These are phyloP conservation scores for Pantherophis guttatus DNA, from an alignment of 2,113 vertebrate genomes.

Conservation along the genomic window DNA sequence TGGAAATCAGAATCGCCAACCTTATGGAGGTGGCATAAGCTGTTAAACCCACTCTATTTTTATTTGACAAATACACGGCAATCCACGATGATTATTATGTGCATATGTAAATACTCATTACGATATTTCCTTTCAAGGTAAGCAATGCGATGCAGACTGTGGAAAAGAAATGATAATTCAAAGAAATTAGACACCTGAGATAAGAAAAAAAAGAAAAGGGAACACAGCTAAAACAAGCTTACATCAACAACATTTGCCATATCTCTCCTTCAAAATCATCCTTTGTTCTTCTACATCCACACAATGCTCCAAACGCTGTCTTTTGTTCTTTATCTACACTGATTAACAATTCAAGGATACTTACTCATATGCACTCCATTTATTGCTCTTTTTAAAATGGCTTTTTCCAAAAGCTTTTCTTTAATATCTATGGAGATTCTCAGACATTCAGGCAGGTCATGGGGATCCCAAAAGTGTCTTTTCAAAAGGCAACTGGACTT, in stretches of 20 bases:
- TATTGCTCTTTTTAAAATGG: neutral
- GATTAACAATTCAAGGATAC: neutral
- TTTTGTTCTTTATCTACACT: neutral
- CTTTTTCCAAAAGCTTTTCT: neutral
- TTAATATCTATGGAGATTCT: neutral
- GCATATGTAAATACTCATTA: neutral
- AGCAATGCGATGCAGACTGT: neutral
- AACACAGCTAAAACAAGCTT: neutral
- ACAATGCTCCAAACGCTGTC: neutral
- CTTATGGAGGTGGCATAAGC: neutral
- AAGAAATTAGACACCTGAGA: neutral
- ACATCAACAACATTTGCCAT: neutral
- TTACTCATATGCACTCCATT: neutral
- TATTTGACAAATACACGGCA: neutral
- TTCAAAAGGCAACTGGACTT: neutral
- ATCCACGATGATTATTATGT: neutral
- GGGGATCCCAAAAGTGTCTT: neutral
- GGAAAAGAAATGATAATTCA: neutral
- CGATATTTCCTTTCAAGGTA: neutral
- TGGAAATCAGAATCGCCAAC: neutral
- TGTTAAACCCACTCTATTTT: neutral
- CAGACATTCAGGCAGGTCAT: too few relatives aligned
- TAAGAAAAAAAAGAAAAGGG: neutral
- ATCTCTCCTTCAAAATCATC: neutral
- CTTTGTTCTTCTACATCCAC: neutral